Percentiles rank a stretch among this genome's conserved stretches.
phyloP scores from a whole-genome alignment of 2,888 invertebrate species.

The Zelleria hepariella region DNA sequence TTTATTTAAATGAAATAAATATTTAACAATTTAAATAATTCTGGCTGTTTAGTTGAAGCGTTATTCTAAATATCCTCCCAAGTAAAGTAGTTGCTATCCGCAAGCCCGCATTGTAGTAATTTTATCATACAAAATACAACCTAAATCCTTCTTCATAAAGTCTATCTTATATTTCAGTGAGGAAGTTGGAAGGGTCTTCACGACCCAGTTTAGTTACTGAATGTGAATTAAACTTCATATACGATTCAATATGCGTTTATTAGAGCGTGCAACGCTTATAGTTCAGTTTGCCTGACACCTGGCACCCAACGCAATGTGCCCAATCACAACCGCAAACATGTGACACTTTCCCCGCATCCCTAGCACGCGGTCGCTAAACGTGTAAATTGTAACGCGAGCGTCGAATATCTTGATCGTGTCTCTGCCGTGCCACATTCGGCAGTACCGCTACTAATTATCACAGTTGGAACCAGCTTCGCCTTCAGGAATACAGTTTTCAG shows the following conservation, averaged over 20 bases:
- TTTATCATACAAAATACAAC: too few species aligned
- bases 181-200: too few species aligned
- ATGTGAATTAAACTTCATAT: too few species aligned
- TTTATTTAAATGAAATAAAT: background rate
- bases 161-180: too few species aligned
- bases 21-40: background rate
- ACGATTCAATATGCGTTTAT: too few species aligned
- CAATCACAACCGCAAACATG: conserved; percentile 54
- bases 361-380: conserved; percentile 47
- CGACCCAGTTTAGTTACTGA: too few species aligned
- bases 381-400: conserved; percentile 51
- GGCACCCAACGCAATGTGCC: background rate
- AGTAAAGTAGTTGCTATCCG: too few species aligned
- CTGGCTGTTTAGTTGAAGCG: background rate
- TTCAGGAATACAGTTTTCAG: conserved; percentile 5
- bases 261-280: too few species aligned
- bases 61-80: too few species aligned
- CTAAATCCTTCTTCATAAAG: too few species aligned
- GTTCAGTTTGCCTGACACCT: background rate
- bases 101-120: too few species aligned
- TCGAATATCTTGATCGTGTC: conserved; percentile 48
- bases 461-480: conserved; percentile 34
- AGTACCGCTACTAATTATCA: conserved; percentile 68
- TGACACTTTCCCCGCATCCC: conserved; percentile 50
- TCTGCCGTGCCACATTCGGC: conserved; percentile 48